A percentile compares a stretch with the other conserved stretches of the same genome.
Evolutionary conservation across 2,797 vertebrate genomes (phyloP).

Genomic region (Australoheros facetus): DNA sequence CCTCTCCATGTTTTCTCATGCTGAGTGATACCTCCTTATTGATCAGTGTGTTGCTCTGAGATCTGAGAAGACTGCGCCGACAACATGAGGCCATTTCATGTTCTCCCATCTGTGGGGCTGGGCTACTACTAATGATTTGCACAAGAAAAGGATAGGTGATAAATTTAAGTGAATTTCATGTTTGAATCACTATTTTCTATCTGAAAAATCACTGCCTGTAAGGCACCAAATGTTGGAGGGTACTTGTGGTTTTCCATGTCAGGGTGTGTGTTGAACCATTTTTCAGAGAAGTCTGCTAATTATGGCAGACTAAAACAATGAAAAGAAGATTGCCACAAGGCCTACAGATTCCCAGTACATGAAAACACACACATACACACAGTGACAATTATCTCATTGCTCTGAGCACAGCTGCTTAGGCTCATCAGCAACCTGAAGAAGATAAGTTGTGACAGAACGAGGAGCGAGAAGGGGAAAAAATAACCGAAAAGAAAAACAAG

Average conservation of each 20-base stretch:
- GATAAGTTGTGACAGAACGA: constrained; percentile 46
- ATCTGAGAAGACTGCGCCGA: constrained; percentile 34
- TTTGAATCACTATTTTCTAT: constrained; percentile 12
- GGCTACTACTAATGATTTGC: constrained; percentile 23
- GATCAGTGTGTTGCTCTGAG: constrained; percentile 38
- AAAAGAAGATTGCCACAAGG: constrained; percentile 36
- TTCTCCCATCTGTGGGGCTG: constrained; percentile 9
- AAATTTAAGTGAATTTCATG: neutral
- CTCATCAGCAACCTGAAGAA: constrained; percentile 49
- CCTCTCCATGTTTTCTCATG: constrained; percentile 25
- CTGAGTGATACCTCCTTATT: constrained; percentile 28
- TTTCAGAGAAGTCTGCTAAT: constrained; percentile 39
- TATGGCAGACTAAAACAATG: constrained; percentile 41
- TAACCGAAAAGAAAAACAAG: constrained; percentile 13
- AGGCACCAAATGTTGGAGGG: neutral
- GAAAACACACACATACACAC: neutral
- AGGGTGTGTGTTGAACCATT: neutral
- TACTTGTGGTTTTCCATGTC: constrained; percentile 2
- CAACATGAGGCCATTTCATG: constrained; percentile 39
- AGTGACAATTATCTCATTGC: constrained; percentile 66
- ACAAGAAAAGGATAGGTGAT: neutral
- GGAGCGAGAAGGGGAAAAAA: constrained; percentile 11
- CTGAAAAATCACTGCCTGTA: constrained; percentile 12
- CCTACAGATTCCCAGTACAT: constrained; percentile 20
- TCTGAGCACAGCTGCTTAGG: constrained; percentile 42